A percentile compares a stretch with the other conserved stretches of the same genome.
These are phyloP conservation scores for Clupea harengus DNA, from an alignment of 2,113 vertebrate species.

Conservation along the genomic window DNA sequence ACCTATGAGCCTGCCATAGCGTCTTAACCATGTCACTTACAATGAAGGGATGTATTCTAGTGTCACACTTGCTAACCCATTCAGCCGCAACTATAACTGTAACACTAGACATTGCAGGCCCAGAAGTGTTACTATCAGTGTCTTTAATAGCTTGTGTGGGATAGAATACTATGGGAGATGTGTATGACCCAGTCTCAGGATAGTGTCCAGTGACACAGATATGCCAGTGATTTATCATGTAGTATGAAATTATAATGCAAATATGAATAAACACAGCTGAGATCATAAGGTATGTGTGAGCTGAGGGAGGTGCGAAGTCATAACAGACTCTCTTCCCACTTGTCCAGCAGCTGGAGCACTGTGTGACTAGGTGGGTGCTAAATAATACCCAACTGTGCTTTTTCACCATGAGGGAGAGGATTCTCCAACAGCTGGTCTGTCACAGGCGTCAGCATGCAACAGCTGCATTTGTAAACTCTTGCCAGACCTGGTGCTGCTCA, in stretches of 20 bases:
- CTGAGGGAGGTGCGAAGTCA: neutral
- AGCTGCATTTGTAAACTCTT: slow-evolving; percentile 50
- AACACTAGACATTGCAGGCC: neutral
- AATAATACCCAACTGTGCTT: neutral
- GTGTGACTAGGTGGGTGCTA: neutral
- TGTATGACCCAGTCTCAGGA: neutral
- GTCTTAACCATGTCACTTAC: neutral
- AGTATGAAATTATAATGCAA: neutral
- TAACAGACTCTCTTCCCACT: neutral
- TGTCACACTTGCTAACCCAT: neutral
- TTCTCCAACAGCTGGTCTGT: neutral
- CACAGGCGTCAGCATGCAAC: slow-evolving; percentile 28
- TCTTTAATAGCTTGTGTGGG: neutral
- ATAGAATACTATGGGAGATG: neutral
- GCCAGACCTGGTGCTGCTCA: slow-evolving; percentile 50
- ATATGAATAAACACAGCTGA: neutral
- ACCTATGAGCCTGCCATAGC: neutral
- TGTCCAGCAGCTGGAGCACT: neutral
- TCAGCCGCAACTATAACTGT: neutral
- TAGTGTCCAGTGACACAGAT: neutral
- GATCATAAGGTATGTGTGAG: neutral
- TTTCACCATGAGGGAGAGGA: neutral
- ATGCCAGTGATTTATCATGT: neutral
- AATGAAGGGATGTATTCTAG: neutral
- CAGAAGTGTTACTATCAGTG: neutral